Conservation (phyloP, 1,140 invertebrate genomes). For the Paramacrobiotus metropolitanus region DNA sequence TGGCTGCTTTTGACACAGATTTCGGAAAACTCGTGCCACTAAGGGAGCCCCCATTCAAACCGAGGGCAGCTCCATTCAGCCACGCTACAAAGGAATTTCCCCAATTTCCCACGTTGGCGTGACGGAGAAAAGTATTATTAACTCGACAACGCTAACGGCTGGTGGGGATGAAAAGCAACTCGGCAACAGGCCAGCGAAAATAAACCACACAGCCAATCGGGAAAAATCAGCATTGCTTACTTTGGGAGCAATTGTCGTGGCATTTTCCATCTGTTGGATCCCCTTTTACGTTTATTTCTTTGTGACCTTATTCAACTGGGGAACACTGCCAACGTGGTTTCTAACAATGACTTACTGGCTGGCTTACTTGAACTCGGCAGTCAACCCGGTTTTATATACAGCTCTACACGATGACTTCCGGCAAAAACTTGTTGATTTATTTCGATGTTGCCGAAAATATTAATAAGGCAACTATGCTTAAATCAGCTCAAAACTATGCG, state of each 20-base stretch:
- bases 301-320: slow-evolving; percentile 8
- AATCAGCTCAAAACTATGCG: no score
- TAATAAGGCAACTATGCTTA: no score
- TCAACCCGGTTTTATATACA: slow-evolving; percentile 11
- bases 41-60: no score
- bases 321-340: neutral
- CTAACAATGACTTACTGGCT: slow-evolving; percentile 11
- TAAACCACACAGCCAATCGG: neutral
- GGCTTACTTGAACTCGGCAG: slow-evolving; percentile 11
- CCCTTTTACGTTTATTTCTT: slow-evolving; percentile 11
- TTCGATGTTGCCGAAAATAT: no score
- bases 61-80: no score
- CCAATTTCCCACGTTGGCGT: no score
- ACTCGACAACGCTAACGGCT: no score
- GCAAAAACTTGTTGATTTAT: neutral
- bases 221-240: slow-evolving; percentile 11
- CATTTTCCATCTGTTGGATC: slow-evolving; percentile 11
- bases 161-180: no score
- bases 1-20: no score
- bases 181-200: neutral
- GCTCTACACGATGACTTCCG: slow-evolving; percentile 10
- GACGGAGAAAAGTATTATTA: no score
- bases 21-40: no score
- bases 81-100: no score
- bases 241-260: slow-evolving; percentile 10